Base-by-base conservation (phyloP, 2,797 vertebrate genomes). In the Hyperoplus lanceolatus region DNA sequence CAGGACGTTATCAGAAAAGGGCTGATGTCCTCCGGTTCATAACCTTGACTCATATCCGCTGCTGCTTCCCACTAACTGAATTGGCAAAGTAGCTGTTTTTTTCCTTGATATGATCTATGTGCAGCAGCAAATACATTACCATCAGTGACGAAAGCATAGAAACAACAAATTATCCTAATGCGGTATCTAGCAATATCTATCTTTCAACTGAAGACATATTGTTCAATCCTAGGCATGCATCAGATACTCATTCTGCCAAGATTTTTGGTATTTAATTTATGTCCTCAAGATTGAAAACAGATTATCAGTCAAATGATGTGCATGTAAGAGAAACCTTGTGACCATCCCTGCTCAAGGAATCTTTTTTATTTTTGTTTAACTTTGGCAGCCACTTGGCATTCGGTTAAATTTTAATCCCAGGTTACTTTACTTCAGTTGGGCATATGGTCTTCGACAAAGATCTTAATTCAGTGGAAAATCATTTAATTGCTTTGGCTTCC, bases 391-490 rank as follows among this genome's bases (percentile, higher is more conserved):
- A 50, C 18, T 64, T 76, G n/a, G 51, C 58, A 14, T 60, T 43
- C 42, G 60, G 81, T 72, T 73, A 58, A 39, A 12, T 78, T 78
- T 76, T 81, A 84, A 84, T 91, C 77, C 76, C 83, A 74, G 59
- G 75, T 88, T 83, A 50, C 57, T 73, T 73, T n/a, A 69, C 75
- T 81, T 79, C 65, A 79, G 36, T 75, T 74, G 85, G 80, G 66
- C 77, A 77, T 45, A 15, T 67, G 66, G 46, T 87, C 68, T 65
- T 51, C 10, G 56, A 85, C 79, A 81, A 86, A 85, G 72, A 79
- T 90, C 74, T 75, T 81, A 87, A 92, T 91, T 93, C 74, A 59
- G 84, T 82, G 84, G 84, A 91, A 94, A 92, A 91, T 90, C 63
- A 82, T 85, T 85, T 86, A 83, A 93, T 94, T 90, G 81, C 74